Base-by-base conservation (phyloP, 2,113 vertebrate genomes). In the Perca fluviatilis region DNA sequence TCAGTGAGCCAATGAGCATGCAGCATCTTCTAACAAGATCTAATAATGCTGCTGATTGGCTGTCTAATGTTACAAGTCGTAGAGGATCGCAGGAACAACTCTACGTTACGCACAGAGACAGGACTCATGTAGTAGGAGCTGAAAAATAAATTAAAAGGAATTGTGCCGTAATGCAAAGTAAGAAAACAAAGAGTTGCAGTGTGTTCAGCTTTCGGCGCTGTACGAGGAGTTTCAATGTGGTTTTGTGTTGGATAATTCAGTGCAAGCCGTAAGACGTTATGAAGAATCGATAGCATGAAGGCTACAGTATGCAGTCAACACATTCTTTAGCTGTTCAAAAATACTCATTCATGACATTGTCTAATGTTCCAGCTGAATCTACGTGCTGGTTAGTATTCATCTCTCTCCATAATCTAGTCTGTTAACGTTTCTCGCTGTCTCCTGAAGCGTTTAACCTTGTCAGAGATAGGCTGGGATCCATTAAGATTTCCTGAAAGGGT, bases 381-480 rank as follows among this genome's bases (percentile, higher is more conserved):
- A 2, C 6, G 30, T 15, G 68, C 77, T 74, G 74, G 91, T 88
- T 88, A 74, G 83, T 87, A 85, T 89, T 92, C 86, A 89, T 83
- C 85, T 88, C 89, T 76, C 76, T 72, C 72, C 46, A 72, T 88
- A 81, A 90, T 91, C 89, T 87, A 71, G 64, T 86, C 88, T 84
- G 83, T 91, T 90, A 89, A 77, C 76, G 30, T 82, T 88, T 85
- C 77, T 80, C 70, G 58, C 79, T 78, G 81, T 88, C 83, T 89
- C 77, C 86, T 81, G 54, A 19, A 91, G 90, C 92, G 60, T 93
- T 94, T 94, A 95, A 95, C 94, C 94, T 95, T 94, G 94, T 95
- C 93, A 90, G 82, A 89, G 91, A 92, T 89, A 91, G 88, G 88
- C 91, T 86, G 78, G 87, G 85, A 89, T 92, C 92, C 88, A 95